Percentiles rank a stretch among this genome's conserved stretches.
These are phyloP conservation scores for Pecten maximus DNA, from an alignment of 2,888 invertebrate genomes.

Conservation along the genomic window DNA sequence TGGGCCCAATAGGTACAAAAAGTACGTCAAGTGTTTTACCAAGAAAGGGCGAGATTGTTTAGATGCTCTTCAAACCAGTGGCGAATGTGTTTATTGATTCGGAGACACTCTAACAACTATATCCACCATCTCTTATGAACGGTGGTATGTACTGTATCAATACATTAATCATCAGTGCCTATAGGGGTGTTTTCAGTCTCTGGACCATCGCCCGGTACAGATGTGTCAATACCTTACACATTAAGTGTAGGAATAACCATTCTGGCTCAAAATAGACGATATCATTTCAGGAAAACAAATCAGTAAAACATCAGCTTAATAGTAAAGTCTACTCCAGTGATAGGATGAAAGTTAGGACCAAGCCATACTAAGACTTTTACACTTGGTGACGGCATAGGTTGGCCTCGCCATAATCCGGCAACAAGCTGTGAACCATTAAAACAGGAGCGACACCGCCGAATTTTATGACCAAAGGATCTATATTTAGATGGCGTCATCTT, in stretches of 20 bases:
- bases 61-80: too few relatives aligned
- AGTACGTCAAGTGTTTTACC: too few relatives aligned
- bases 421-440: background rate
- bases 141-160: too few relatives aligned
- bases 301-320: background rate
- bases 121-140: too few relatives aligned
- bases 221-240: background rate
- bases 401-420: background rate
- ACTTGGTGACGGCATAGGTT: background rate
- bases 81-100: too few relatives aligned
- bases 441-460: background rate
- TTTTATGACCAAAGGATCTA: background rate
- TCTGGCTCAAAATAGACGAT: background rate
- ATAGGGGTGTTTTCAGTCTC: too few relatives aligned
- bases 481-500: constrained; percentile 7
- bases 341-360: background rate
- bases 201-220: too few relatives aligned
- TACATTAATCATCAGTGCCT: too few relatives aligned
- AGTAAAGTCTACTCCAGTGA: background rate
- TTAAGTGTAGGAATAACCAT: background rate
- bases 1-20: too few relatives aligned
- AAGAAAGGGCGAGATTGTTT: too few relatives aligned
- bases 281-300: background rate
- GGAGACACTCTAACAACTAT: too few relatives aligned
- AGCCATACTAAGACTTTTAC: background rate